A percentile compares a stretch with the other conserved stretches of the same genome.
phyloP scores from a whole-genome alignment of 2,888 invertebrate species.

The Microctonus aethiopoides region DNA sequence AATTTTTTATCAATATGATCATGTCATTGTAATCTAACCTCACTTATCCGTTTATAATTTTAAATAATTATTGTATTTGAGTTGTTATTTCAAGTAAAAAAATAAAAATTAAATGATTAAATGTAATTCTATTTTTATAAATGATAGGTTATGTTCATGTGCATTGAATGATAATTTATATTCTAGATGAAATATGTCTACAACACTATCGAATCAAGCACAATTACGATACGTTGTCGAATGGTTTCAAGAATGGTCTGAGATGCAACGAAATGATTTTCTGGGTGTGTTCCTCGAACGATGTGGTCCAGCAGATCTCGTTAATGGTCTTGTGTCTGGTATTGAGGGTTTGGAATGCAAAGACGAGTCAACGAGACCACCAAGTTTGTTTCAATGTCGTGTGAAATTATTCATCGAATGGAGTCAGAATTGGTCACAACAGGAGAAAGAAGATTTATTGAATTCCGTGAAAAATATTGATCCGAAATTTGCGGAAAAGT shows the following conservation, averaged over 20 bases:
- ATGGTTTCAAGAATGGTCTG: constrained; percentile 92
- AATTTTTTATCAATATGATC: neutral
- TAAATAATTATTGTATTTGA: neutral
- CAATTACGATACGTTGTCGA: constrained; percentile 85
- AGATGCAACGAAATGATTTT: constrained; percentile 87
- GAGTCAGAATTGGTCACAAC: constrained; percentile 82
- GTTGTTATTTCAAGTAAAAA: too few species aligned
- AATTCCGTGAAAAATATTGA: constrained; percentile 79
- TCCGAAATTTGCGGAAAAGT: constrained; percentile 77
- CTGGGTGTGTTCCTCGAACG: constrained; percentile 79
- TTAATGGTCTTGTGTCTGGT: constrained; percentile 79
- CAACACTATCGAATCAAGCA: constrained; percentile 72
- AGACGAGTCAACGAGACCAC: constrained; percentile 72
- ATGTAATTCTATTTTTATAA: too few species aligned
- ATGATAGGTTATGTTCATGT: too few species aligned
- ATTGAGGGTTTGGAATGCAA: constrained; percentile 76
- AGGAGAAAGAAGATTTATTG: constrained; percentile 78
- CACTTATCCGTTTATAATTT: neutral
- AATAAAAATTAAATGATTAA: too few species aligned
- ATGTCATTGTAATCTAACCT: neutral
- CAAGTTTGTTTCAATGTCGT: constrained; percentile 85
- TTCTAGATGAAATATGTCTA: constrained; percentile 60
- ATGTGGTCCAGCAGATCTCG: constrained; percentile 72
- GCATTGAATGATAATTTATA: constrained; percentile 22
- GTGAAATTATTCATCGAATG: constrained; percentile 88